Evolutionary conservation across 1,140 invertebrate species (phyloP).

Genomic region (Sitobion miscanthi): DNA sequence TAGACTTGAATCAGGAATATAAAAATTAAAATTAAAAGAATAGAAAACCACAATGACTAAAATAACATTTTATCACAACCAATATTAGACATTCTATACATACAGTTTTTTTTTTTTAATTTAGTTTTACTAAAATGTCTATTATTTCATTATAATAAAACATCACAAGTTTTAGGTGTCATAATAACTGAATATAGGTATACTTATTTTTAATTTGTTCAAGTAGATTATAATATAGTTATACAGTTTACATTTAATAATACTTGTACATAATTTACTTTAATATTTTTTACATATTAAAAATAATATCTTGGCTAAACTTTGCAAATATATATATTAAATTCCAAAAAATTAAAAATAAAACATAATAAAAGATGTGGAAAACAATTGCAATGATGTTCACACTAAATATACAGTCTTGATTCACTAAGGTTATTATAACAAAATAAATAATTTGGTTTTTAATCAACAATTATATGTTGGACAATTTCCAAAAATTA

Average conservation of each 20-base stretch:
- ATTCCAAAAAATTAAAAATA: background rate
- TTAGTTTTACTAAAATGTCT: background rate
- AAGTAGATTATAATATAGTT: background rate
- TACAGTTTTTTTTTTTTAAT: background rate
- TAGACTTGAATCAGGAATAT: background rate
- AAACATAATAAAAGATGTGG: background rate
- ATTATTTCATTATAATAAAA: background rate
- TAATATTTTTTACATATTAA: background rate
- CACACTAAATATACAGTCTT: background rate
- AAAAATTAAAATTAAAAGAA: background rate
- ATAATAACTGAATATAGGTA: background rate
- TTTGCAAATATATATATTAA: background rate
- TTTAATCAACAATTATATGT: background rate
- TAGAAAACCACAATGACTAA: background rate
- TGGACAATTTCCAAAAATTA: background rate
- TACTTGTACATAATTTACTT: background rate
- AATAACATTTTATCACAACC: conserved; percentile 7
- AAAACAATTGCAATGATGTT: background rate
- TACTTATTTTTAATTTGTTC: conserved; percentile 13
- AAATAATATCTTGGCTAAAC: background rate
- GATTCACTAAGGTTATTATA: background rate
- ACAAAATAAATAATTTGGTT: background rate
- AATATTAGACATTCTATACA: background rate
- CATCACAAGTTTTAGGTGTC: background rate
- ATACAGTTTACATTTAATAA: conserved; percentile 4